phyloP scores from a whole-genome alignment of 2,888 invertebrate species.

The Drosophila sordidapex region DNA sequence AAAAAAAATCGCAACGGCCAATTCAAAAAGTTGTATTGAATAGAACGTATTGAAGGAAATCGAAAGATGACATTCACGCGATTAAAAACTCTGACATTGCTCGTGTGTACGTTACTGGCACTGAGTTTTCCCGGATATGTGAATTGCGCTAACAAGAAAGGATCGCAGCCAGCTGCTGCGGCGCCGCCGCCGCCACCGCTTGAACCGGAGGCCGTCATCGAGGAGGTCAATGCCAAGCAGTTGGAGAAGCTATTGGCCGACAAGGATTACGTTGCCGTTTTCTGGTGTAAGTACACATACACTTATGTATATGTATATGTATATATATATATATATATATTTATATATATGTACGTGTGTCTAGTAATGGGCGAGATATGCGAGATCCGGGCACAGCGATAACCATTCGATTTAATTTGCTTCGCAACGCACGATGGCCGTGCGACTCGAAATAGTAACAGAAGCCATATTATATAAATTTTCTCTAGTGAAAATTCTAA shows the following conservation, averaged over 20 bases:
- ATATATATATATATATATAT: not conserved
- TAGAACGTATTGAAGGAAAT: constrained; percentile 47
- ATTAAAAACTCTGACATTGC: constrained; percentile 84
- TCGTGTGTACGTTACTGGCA: constrained; percentile 84
- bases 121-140: constrained; percentile 85
- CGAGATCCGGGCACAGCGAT: constrained; percentile 56
- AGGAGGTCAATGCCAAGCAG: constrained; percentile 96
- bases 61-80: constrained; percentile 85
- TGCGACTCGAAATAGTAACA: constrained; percentile 79
- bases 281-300: constrained; percentile 94
- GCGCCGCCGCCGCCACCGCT: constrained; percentile 73
- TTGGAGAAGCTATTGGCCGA: constrained; percentile 94
- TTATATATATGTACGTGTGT: constrained; percentile 8
- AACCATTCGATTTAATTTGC: constrained; percentile 45
- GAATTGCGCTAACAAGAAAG: constrained; percentile 84
- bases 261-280: constrained; percentile 97
- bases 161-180: constrained; percentile 77
- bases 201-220: constrained; percentile 91
- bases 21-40: constrained; percentile 44
- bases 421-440: constrained; percentile 53
- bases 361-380: constrained; percentile 51
- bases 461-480: constrained; percentile 81
- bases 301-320: not conserved
- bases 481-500: constrained; percentile 80
- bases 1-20: constrained; percentile 50